These are phyloP conservation scores for Epinotia brunnichana DNA, from an alignment of 2,888 invertebrate species.

Conservation along the genomic window DNA sequence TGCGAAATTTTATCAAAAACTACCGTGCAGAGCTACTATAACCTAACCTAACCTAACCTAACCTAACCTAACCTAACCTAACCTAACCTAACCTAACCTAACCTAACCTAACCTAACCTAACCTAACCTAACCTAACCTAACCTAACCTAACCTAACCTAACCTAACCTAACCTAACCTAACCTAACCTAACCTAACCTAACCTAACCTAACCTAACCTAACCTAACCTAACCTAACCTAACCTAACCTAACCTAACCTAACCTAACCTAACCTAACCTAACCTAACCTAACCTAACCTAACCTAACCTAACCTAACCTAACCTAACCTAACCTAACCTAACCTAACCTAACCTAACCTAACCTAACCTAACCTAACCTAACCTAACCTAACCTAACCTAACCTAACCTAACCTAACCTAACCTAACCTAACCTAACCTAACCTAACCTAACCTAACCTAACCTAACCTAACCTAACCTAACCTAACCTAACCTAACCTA, in stretches of 20 bases:
- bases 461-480: conserved; percentile 32
- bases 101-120: conserved; percentile 32
- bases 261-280: conserved; percentile 32
- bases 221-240: conserved; percentile 32
- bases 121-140: conserved; percentile 32
- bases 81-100: conserved; percentile 21
- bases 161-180: conserved; percentile 32
- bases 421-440: conserved; percentile 32
- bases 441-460: conserved; percentile 32
- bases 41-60: too few relatives aligned
- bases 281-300: conserved; percentile 32
- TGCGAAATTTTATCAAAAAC: too few relatives aligned
- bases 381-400: conserved; percentile 32
- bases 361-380: conserved; percentile 32
- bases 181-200: conserved; percentile 32
- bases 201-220: conserved; percentile 32
- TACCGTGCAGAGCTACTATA: too few relatives aligned
- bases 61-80: too few relatives aligned
- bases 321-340: conserved; percentile 32
- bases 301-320: conserved; percentile 32
- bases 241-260: conserved; percentile 32
- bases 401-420: conserved; percentile 32
- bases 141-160: conserved; percentile 32
- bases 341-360: conserved; percentile 32
- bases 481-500: conserved; percentile 32